Evolutionary conservation across 2,888 invertebrate species (phyloP).

Genomic region (Hipparchia semele): DNA sequence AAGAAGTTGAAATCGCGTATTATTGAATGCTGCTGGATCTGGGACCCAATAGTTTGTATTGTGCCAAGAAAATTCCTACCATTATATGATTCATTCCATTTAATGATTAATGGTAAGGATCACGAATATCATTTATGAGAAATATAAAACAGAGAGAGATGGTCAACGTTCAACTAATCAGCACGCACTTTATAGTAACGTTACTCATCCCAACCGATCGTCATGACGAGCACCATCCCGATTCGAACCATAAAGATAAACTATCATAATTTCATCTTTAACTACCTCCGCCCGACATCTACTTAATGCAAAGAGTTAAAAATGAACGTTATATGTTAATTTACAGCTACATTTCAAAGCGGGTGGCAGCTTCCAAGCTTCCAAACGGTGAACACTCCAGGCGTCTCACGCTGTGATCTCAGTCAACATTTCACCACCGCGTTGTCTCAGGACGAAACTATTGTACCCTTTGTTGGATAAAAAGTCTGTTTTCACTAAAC

Average conservation of each 20-base stretch:
- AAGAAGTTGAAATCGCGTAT: no score
- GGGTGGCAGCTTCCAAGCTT: constrained; percentile 60
- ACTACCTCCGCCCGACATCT: constrained; percentile 48
- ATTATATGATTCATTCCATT: no score
- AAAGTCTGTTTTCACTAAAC: constrained; percentile 62
- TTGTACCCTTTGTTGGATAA: constrained; percentile 60
- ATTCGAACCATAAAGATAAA: constrained; percentile 57
- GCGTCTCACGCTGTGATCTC: constrained; percentile 69
- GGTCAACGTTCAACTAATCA: constrained; percentile 14
- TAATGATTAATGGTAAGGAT: no score
- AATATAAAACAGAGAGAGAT: no score
- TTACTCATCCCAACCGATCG: constrained; percentile 41
- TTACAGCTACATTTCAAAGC: constrained; percentile 45
- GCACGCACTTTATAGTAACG: constrained; percentile 51
- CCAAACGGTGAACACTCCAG: constrained; percentile 68
- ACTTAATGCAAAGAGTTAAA: constrained; percentile 62
- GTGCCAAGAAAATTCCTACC: no score
- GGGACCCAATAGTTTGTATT: no score
- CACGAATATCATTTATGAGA: no score
- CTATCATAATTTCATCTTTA: constrained; percentile 50
- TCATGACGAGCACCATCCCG: constrained; percentile 52
- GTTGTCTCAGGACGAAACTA: constrained; percentile 69
- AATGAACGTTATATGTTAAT: constrained; percentile 57
- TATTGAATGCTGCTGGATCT: no score
- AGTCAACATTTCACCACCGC: constrained; percentile 68